Evolutionary conservation across 1,140 invertebrate species (phyloP).

Genomic region (Aleiodes sp.): DNA sequence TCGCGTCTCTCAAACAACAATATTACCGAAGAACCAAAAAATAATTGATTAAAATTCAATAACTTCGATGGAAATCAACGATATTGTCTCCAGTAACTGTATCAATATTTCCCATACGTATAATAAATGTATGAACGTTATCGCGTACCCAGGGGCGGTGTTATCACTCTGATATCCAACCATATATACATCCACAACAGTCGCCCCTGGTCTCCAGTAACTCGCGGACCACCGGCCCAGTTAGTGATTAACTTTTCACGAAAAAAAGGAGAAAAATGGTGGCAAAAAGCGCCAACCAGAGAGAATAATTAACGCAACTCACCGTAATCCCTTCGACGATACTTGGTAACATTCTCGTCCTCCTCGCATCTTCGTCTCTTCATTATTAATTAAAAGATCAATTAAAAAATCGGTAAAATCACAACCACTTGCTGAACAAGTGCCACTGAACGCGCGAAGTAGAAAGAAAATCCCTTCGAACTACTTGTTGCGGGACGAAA

Average conservation of each 20-base stretch:
- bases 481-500: background rate
- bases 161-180: constrained; percentile 60
- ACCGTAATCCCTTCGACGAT: constrained; percentile 47
- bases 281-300: background rate
- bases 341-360: constrained; percentile 33
- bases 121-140: constrained; percentile 42
- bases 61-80: too few relatives aligned
- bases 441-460: too few relatives aligned
- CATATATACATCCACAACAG: constrained; percentile 55
- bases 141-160: constrained; percentile 48
- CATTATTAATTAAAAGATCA: too few relatives aligned
- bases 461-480: constrained; percentile 9
- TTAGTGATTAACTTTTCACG: constrained; percentile 41
- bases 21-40: too few relatives aligned
- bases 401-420: too few relatives aligned
- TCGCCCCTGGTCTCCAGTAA: constrained; percentile 52
- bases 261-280: constrained; percentile 19
- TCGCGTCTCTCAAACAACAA: too few relatives aligned
- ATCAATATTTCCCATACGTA: constrained; percentile 34
- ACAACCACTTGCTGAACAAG: too few relatives aligned
- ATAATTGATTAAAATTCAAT: too few relatives aligned
- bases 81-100: background rate
- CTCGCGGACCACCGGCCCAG: constrained; percentile 53
- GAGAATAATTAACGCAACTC: constrained; percentile 36
- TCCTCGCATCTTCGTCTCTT: constrained; percentile 34